A percentile compares a stretch with the other conserved stretches of the same genome.
Conservation (phyloP, 2,797 vertebrate species). For the Gephyroberyx darwinii region DNA sequence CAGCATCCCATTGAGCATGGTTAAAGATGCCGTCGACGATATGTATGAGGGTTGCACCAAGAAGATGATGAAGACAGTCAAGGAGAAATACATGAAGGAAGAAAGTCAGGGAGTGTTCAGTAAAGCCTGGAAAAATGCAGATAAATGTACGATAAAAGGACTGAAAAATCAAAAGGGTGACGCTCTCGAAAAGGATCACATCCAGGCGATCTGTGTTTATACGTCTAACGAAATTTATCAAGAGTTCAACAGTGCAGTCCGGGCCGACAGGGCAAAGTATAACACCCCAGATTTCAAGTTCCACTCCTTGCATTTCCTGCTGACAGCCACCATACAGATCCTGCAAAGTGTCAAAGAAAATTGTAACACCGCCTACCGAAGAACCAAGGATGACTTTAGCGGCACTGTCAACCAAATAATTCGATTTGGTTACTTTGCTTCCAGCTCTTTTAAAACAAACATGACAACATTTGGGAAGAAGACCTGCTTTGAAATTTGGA, state of each 20-base stretch:
- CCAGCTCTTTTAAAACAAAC: accelerated
- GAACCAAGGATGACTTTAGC: accelerated
- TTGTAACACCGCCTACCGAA: slow-evolving; percentile 36
- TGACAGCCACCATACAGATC: slow-evolving; percentile 47
- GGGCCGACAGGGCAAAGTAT: accelerated
- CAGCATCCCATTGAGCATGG: neutral
- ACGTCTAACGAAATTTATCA: accelerated
- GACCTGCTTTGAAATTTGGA: slow-evolving; percentile 51
- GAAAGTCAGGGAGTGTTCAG: accelerated
- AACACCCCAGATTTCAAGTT: slow-evolving; percentile 16
- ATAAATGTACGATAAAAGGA: accelerated
- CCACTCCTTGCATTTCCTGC: slow-evolving; percentile 47
- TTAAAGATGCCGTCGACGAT: slow-evolving; percentile 46
- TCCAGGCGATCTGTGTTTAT: slow-evolving; percentile 48
- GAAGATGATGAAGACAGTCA: neutral
- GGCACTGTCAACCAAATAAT: slow-evolving; percentile 5
- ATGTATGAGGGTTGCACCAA: slow-evolving; percentile 35
- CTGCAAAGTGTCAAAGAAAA: neutral
- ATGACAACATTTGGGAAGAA: accelerated
- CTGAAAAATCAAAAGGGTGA: accelerated
- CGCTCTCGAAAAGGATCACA: slow-evolving; percentile 21
- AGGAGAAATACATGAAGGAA: neutral
- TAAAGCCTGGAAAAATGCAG: accelerated
- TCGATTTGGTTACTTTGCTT: slow-evolving; percentile 52
- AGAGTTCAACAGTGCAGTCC: neutral